Conservation (phyloP, 2,888 invertebrate species). For the Atethmia centrago region DNA sequence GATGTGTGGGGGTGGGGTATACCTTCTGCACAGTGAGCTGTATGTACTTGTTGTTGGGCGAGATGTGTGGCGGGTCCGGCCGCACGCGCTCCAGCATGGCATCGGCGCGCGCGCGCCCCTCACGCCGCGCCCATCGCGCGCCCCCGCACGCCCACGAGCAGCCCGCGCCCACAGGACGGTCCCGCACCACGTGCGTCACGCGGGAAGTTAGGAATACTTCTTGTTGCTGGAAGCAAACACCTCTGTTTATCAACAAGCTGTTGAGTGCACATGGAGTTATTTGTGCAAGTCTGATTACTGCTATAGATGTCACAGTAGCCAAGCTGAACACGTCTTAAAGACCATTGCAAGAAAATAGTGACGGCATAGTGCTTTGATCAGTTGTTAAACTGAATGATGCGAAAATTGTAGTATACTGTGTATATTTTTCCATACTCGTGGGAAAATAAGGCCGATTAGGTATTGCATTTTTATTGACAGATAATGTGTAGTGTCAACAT, state of each 20-base stretch:
- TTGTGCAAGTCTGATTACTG: conserved; percentile 1
- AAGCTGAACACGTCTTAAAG: neutral
- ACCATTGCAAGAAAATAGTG: neutral
- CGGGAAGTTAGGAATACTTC: conserved; percentile 91
- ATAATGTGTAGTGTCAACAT: neutral
- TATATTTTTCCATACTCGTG: neutral
- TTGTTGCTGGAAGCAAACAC: conserved; percentile 85
- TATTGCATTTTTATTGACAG: neutral
- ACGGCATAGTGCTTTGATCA: neutral
- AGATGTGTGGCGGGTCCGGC: conserved; percentile 82
- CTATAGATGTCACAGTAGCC: neutral
- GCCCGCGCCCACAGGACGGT: conserved; percentile 68
- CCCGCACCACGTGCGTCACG: conserved; percentile 91
- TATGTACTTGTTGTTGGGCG: conserved; percentile 73
- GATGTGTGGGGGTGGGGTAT: conserved; percentile 50
- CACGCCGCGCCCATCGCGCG: conserved; percentile 70
- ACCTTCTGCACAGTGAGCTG: conserved; percentile 87
- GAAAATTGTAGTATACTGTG: neutral
- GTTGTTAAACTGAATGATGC: neutral
- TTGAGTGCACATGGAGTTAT: neutral
- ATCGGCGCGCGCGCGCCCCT: conserved; percentile 92
- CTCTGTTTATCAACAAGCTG: conserved; percentile 26
- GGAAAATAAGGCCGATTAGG: neutral
- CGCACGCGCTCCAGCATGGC: conserved; percentile 95
- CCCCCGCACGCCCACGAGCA: conserved; percentile 32